These are phyloP conservation scores for Corythornis madagascariensis DNA, from an alignment of 2,113 vertebrate species.

Conservation along the genomic window DNA sequence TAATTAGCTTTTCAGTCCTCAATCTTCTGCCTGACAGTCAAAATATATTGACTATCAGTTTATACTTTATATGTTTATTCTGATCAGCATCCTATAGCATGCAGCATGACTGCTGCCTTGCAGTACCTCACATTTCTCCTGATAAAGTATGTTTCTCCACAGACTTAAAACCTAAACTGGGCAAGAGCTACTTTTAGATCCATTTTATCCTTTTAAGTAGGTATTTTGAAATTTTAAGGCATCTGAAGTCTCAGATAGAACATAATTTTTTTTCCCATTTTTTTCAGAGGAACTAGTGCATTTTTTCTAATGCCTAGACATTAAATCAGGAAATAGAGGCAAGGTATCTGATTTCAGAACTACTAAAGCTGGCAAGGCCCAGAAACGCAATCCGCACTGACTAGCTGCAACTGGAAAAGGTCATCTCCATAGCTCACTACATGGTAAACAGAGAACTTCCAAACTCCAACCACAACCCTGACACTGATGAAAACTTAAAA, in stretches of 20 bases:
- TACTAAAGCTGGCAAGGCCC: slow-evolving; percentile 36
- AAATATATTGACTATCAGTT: background rate
- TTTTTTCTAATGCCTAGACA: slow-evolving; percentile 5
- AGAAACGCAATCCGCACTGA: slow-evolving; percentile 49
- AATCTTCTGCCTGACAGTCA: background rate
- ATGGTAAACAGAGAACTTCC: slow-evolving; percentile 40
- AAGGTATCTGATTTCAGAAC: slow-evolving; percentile 54
- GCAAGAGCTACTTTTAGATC: background rate
- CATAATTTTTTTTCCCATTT: background rate
- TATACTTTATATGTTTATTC: background rate
- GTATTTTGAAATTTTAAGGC: background rate
- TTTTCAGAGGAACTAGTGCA: background rate
- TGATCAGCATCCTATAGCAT: background rate
- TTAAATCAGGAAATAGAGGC: slow-evolving; percentile 14
- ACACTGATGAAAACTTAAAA: slow-evolving; percentile 47
- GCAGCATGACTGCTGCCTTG: background rate
- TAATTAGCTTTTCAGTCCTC: slow-evolving; percentile 43
- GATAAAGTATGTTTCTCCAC: background rate
- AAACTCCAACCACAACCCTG: slow-evolving; percentile 39
- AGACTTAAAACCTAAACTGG: background rate
- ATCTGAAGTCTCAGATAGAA: background rate
- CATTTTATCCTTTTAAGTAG: background rate
- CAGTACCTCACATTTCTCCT: background rate
- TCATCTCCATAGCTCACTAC: slow-evolving; percentile 56
- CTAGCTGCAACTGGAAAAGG: slow-evolving; percentile 52